Evolutionary conservation across 2,888 invertebrate species (phyloP), one percentile per base, ranked within the genome.

Genomic region (Trissolcus japonicus): DNA sequence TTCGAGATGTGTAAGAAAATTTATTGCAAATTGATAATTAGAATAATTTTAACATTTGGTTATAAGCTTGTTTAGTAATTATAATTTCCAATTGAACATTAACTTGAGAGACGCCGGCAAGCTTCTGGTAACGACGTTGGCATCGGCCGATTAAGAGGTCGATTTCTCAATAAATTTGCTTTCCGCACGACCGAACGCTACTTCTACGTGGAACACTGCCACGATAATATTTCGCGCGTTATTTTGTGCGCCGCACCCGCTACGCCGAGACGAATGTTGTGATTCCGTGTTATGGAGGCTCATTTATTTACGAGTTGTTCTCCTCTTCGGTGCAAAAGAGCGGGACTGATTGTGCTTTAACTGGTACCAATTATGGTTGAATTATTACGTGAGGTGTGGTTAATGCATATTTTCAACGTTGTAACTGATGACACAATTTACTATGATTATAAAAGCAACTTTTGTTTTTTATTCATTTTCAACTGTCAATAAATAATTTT

Each of bases 131-230:
- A 60, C 51, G 53, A 43, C 46, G 56, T 53, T 59, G 50, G 60
- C 68, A 17, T 51, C 65, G 46, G 57, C 19, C 71, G 79, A 79
- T 79, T 74, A 76, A 79, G 68, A 74, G 79, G 76, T 71, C 74
- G 71, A 79, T 71, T 71, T 76, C 73, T 68, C 80, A 78, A 79
- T 80, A 78, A 80, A 81, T 80, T 81, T 71, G 62, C 78, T 72
- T 77, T 79, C 74, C 76, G 76, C 78, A 63, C 71, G 80, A 78
- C 61, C 76, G 73, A 69, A 53, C 59, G 65, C 75, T 50, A 53
- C 69, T 57, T 71, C 68, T 66, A 55, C 68, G 60, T 54, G 25
- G 56, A 61, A 65, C 63, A 48, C 40, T 57, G 75, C 65, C 59
- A 61, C 43, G 74, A 75, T 71, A 62, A 74, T 71, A 72, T 78